A percentile compares a stretch with the other conserved stretches of the same genome.
phyloP scores from a whole-genome alignment of 2,113 vertebrate species.

The Mus pahari region DNA sequence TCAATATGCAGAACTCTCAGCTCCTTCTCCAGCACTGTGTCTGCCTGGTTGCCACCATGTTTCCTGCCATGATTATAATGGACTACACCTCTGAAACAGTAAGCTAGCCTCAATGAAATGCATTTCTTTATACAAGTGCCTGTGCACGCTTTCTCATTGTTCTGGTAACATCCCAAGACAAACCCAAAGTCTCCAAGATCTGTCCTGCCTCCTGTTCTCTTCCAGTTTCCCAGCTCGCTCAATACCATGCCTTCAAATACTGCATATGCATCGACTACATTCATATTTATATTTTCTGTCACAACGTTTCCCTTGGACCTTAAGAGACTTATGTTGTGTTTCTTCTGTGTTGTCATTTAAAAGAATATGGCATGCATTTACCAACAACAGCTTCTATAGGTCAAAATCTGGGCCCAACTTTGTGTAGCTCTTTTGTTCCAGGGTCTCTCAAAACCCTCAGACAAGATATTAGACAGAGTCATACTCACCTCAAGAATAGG shows the following conservation, averaged over 20 bases:
- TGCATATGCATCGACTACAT: background rate
- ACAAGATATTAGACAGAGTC: background rate
- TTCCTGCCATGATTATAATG: background rate
- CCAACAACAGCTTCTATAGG: background rate
- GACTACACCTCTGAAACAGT: background rate
- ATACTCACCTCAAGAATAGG: background rate
- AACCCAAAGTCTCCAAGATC: background rate
- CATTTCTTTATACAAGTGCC: background rate
- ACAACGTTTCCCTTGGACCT: background rate
- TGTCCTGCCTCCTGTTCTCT: background rate
- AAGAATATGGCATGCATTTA: background rate
- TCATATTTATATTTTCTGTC: background rate
- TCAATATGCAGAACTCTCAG: background rate
- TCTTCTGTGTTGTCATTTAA: background rate
- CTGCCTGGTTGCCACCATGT: background rate
- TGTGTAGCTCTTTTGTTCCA: background rate
- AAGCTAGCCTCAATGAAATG: background rate
- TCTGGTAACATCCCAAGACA: background rate
- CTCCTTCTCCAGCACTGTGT: background rate
- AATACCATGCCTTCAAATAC: background rate
- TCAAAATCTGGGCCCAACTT: background rate
- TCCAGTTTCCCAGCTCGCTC: background rate
- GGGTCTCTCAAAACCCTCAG: background rate
- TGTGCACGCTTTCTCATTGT: background rate
- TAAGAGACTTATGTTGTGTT: background rate